These are phyloP conservation scores for Oryzaephilus surinamensis DNA, from an alignment of 1,140 invertebrate genomes.

Conservation along the genomic window DNA sequence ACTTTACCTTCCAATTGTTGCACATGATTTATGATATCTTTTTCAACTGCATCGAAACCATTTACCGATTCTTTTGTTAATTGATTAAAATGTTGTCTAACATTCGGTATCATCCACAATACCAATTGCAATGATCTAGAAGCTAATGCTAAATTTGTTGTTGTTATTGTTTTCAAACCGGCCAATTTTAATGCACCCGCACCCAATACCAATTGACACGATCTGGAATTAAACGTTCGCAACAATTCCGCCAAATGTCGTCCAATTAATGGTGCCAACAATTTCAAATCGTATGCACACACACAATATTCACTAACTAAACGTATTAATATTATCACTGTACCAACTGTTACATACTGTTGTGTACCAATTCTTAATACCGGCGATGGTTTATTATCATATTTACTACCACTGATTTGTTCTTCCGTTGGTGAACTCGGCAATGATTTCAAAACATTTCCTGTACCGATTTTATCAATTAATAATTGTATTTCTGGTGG, in stretches of 20 bases:
- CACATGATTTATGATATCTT: constrained; percentile 80
- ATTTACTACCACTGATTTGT: constrained; percentile 15
- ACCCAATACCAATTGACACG: constrained; percentile 88
- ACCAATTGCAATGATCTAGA: constrained; percentile 78
- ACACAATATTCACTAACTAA: constrained; percentile 86
- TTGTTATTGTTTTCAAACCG: constrained; percentile 93
- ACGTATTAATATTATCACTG: constrained; percentile 73
- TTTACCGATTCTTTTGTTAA: constrained; percentile 31
- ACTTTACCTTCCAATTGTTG: constrained; percentile 88
- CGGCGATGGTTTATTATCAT: constrained; percentile 30
- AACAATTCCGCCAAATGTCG: constrained; percentile 79
- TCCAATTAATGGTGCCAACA: constrained; percentile 56
- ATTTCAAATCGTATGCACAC: constrained; percentile 55
- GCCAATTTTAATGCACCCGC: constrained; percentile 90
- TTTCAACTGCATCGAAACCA: constrained; percentile 54
- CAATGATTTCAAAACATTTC: constrained; percentile 31
- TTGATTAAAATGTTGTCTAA: constrained; percentile 55
- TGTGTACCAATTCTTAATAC: constrained; percentile 65
- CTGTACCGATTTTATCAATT: constrained; percentile 58
- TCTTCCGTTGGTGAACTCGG: constrained; percentile 23
- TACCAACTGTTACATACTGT: constrained; percentile 75
- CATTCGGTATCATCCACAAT: constrained; percentile 61
- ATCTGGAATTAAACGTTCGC: constrained; percentile 83
- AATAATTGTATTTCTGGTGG: constrained; percentile 76
- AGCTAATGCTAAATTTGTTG: constrained; percentile 84